Percentiles rank a stretch among this genome's conserved stretches.
These are phyloP conservation scores for Limosa lapponica DNA, from an alignment of 2,797 vertebrate genomes.

Conservation along the genomic window DNA sequence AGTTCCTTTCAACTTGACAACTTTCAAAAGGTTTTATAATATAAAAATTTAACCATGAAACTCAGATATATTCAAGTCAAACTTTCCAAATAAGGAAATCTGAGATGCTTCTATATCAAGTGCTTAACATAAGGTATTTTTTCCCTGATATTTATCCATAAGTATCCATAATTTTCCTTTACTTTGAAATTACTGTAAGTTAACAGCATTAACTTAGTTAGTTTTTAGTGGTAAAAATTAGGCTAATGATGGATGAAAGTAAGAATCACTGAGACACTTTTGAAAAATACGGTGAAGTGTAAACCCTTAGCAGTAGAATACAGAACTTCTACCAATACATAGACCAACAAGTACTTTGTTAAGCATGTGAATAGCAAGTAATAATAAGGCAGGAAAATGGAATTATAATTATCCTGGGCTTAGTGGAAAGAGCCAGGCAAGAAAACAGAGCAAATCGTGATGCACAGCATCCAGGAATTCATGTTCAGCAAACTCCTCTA, in stretches of 20 bases:
- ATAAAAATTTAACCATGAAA: not conserved
- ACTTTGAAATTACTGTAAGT: not conserved
- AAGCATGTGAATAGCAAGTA: not conserved
- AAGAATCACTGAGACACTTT: not conserved
- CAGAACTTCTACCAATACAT: not conserved
- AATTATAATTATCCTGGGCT: not conserved
- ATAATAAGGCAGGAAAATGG: not conserved
- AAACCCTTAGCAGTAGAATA: not conserved
- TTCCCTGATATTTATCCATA: not conserved
- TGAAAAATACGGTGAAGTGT: not conserved
- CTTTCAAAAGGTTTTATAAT: not conserved
- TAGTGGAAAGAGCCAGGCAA: not conserved
- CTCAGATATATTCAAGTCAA: not conserved
- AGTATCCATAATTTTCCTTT: not conserved
- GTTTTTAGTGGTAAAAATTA: not conserved
- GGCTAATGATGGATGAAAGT: not conserved
- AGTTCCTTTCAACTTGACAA: not conserved
- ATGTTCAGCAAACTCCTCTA: not conserved
- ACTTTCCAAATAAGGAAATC: not conserved
- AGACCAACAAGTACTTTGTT: not conserved
- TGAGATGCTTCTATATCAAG: not conserved
- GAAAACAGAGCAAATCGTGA: not conserved
- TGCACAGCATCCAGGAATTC: not conserved
- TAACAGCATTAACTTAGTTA: not conserved
- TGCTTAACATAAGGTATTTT: not conserved